A percentile compares a stretch with the other conserved stretches of the same genome.
Evolutionary conservation across 2,797 vertebrate species (phyloP).

Genomic region (Poecilia picta): DNA sequence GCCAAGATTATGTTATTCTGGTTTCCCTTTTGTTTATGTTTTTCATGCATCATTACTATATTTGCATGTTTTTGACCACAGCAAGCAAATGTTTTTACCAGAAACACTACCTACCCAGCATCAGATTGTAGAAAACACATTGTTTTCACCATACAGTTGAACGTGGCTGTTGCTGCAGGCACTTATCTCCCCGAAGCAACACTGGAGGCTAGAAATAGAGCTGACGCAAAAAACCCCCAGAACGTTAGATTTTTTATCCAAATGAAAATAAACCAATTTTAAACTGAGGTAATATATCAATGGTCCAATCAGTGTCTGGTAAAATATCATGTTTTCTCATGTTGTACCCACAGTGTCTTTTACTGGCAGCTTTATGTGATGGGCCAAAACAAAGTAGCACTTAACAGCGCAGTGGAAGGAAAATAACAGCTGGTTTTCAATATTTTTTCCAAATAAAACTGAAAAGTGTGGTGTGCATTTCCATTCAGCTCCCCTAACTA

Average conservation of each 20-base stretch:
- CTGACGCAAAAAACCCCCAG: neutral
- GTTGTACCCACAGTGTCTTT: neutral
- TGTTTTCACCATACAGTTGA: neutral
- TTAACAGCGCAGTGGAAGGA: neutral
- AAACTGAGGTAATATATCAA: neutral
- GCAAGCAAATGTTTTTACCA: slow-evolving; percentile 17
- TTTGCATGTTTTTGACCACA: slow-evolving; percentile 16
- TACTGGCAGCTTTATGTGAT: neutral
- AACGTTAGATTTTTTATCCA: neutral
- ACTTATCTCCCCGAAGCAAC: neutral
- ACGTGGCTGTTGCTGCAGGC: neutral
- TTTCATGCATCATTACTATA: neutral
- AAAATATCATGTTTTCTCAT: neutral
- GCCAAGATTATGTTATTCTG: neutral
- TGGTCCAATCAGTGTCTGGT: neutral
- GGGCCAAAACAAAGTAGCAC: neutral
- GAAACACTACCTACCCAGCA: slow-evolving; percentile 14
- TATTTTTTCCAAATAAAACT: neutral
- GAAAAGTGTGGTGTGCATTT: neutral
- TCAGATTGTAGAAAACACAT: slow-evolving; percentile 7
- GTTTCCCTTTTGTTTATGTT: neutral
- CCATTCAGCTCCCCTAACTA: neutral
- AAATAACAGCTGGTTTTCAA: neutral
- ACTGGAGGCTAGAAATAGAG: neutral
- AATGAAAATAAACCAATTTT: neutral